Base-by-base conservation (phyloP, 1,140 invertebrate genomes). In the Scaptomyza graminum region DNA sequence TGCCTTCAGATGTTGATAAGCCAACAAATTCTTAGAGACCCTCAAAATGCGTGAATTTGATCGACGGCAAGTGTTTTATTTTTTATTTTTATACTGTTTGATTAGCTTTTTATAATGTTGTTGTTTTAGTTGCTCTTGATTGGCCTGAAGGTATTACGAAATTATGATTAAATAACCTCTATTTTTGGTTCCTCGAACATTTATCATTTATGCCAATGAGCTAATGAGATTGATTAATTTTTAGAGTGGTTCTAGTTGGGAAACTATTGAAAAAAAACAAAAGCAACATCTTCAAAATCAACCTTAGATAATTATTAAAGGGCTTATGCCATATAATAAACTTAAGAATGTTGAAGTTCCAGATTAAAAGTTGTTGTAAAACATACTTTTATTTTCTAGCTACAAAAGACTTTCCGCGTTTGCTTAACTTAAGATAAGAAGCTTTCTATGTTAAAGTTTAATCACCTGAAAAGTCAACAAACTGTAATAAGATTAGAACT, bases 101-200 rank as follows among this genome's bases (percentile, higher is more conserved):
- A 55, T 72, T 67, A 54, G 69, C 69, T 67, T 5, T 68, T 68
- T 39, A n/a, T n/a, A n/a, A n/a, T 68, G 1, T 34, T 1, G 31
- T 34, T 34, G 31, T 15, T 6, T 12, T 54, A 8, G 6, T 15
- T 6, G 15, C 47, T 31, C 28, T 31, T 16, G 52, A 22, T 52
- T 31, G 49, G 16, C 31, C 11, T 28, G 55, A 16, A 13, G 55
- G 41, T 25, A 66, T 71, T 66, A 71, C 54, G 62, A 71, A 71
- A 71, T 54, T 9, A 9, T 46, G 18, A 52, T 59, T 34, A 59
- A 59, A 50, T 56, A 31, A 57, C 65, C 37, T 64, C 12, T 37
- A 44, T 18, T 56, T n/a, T 28, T 5, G n/a, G 51, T 56, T 13
- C 13, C 11, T 46, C 41, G 0, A 46, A 46, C 34, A 46, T 31